phyloP scores from a whole-genome alignment of 1,140 invertebrate species.

The Eueides isabella region DNA sequence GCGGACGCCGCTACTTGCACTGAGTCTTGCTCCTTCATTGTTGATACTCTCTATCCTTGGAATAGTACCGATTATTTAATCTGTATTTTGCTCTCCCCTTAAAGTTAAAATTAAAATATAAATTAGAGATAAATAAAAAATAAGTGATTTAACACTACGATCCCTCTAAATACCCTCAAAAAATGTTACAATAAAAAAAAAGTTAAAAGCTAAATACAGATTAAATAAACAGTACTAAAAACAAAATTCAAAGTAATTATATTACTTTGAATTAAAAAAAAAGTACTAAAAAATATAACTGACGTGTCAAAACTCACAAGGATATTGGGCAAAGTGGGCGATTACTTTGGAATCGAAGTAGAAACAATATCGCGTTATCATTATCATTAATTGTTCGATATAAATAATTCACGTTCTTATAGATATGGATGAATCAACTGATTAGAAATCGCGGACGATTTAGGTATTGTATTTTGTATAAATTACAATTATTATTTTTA shows the following conservation, averaged over 20 bases:
- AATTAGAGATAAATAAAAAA: slow-evolving; percentile 7
- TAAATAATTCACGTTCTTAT: slow-evolving; percentile 46
- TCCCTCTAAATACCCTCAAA: neutral
- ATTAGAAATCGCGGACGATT: slow-evolving; percentile 34
- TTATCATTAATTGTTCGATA: slow-evolving; percentile 65
- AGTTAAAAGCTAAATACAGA: slow-evolving; percentile 19
- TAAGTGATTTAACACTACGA: neutral
- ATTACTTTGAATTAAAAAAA: neutral
- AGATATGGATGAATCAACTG: slow-evolving; percentile 39
- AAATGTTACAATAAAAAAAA: neutral
- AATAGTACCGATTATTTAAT: slow-evolving; percentile 18
- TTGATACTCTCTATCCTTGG: slow-evolving; percentile 16
- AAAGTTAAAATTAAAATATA: neutral
- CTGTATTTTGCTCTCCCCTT: slow-evolving; percentile 21
- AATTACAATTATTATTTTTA: neutral
- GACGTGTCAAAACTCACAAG: slow-evolving; percentile 51
- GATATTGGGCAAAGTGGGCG: slow-evolving; percentile 54
- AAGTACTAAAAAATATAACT: neutral
- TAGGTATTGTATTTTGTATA: slow-evolving; percentile 17
- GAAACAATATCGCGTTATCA: slow-evolving; percentile 47
- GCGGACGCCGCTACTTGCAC: slow-evolving; percentile 48
- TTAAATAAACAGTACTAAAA: slow-evolving; percentile 11
- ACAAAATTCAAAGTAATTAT: neutral
- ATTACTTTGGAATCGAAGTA: slow-evolving; percentile 24
- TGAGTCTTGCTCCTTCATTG: slow-evolving; percentile 59